Evolutionary conservation across 2,888 invertebrate genomes (phyloP), one percentile per base, ranked within the genome.

Genomic region (Zeuzera pyrina): DNA sequence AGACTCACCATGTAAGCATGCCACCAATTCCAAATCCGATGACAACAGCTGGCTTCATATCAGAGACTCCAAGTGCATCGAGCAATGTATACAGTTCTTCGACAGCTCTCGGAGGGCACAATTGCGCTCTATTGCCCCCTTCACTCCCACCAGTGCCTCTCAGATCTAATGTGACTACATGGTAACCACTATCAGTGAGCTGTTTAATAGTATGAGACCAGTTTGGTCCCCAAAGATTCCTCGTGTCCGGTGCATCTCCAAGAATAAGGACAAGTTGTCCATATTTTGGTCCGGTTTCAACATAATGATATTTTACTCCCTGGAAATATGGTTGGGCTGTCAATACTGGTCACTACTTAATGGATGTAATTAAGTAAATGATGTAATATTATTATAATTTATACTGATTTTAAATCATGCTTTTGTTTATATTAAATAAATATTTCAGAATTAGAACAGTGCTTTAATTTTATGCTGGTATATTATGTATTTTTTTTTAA

Each of bases 251-350:
- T 1, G 83, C 78, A 35, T 83, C 72, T 8, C 77, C 73, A 2
- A 83, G 54, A n/a, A 81, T 64, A 2, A 83, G 48, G 0, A 78
- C 61, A 16, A 62, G 43, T 33, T 60, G 59, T 0, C 78, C 78
- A 8, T 54, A 49, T 42, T 64, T 71, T 1, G 74, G 71, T 0
- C 83, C 83, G 2, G 72, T 72, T 52, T 79, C 76, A 11, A 81
- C 76, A 47, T 83, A 83, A 43, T 83, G 83, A 43, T 83, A 83
- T 62, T 83, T 83, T 10, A 77, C 76, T 4, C 77, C 78, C 81
- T 83, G 58, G 2, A 57, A 57, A 45, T 37, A 21, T 35, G 30
- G n/a, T n/a, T n/a, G n/a, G n/a, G n/a, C n/a, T n/a, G n/a, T n/a
- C n/a, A n/a, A 28, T 23, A 32, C 29, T 16, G 7, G 5, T 8